Conservation (phyloP, 2,797 vertebrate genomes). For the Dendrocincla fuliginosa region DNA sequence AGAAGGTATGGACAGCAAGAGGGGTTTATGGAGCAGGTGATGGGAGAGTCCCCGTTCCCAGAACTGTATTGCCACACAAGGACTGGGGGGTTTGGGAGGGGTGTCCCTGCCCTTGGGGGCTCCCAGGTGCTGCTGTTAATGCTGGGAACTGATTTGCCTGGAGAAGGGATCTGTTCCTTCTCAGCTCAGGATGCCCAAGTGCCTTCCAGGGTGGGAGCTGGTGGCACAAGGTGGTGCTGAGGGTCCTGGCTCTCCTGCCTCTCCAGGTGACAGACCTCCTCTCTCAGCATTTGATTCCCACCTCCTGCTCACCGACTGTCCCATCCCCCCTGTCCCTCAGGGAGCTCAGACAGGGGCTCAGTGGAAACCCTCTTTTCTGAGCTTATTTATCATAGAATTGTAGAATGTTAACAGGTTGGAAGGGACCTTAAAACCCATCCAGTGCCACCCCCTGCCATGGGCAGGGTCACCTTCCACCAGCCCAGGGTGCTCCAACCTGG, state of each 20-base stretch:
- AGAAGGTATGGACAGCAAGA: neutral
- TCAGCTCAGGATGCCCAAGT: neutral
- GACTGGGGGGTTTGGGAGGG: neutral
- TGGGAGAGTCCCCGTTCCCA: neutral
- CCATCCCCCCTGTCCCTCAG: neutral
- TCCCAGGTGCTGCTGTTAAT: neutral
- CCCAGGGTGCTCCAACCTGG: neutral
- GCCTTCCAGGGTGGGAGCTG: neutral
- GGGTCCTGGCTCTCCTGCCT: neutral
- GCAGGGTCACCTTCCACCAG: neutral
- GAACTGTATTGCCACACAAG: neutral
- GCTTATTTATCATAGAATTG: neutral
- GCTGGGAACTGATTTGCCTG: neutral
- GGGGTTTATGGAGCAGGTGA: neutral
- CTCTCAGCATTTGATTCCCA: neutral
- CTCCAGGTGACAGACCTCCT: neutral
- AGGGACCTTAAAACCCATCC: neutral
- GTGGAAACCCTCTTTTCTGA: neutral
- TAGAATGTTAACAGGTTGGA: neutral
- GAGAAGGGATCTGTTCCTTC: neutral
- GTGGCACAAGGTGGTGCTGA: neutral
- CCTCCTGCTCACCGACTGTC: rapidly evolving
- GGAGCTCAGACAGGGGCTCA: rapidly evolving
- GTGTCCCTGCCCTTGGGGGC: neutral
- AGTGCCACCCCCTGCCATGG: neutral